phyloP scores from a whole-genome alignment of 2,113 vertebrate genomes.

The Thomomys bottae region DNA sequence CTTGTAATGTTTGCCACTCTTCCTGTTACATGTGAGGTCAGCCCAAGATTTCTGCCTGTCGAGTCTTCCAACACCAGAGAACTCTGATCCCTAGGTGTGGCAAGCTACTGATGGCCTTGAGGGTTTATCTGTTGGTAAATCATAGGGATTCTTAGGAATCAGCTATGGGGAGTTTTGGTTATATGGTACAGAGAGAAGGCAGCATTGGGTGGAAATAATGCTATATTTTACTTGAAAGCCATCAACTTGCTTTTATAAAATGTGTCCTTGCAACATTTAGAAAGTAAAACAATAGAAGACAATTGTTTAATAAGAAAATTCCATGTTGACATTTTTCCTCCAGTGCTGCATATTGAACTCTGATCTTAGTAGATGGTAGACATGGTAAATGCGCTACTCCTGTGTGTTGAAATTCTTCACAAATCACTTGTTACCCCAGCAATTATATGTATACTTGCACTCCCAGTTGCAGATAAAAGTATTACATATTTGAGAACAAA shows the following conservation, averaged over 20 bases:
- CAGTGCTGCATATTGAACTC: neutral
- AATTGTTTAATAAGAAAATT: conserved; percentile 6
- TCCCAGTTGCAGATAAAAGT: neutral
- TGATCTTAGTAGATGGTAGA: neutral
- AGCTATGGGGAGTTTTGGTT: conserved; percentile 37
- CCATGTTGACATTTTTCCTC: neutral
- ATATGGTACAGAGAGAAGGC: neutral
- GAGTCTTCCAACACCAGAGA: neutral
- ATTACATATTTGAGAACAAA: neutral
- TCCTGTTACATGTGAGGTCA: neutral
- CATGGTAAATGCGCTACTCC: neutral
- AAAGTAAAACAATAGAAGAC: conserved; percentile 17
- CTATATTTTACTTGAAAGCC: neutral
- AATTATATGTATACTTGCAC: conserved; percentile 4
- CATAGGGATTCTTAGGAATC: neutral
- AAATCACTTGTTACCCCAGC: neutral
- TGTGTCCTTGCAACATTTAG: neutral
- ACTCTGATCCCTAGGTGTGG: neutral
- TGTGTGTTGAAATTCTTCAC: neutral
- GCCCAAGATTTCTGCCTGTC: neutral
- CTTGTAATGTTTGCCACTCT: neutral
- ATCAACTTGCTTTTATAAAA: conserved; percentile 1
- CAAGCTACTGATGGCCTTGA: neutral
- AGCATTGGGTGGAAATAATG: neutral
- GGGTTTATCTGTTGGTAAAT: neutral